These are phyloP conservation scores for Hiodon alosoides DNA, from an alignment of 2,113 vertebrate species.

Conservation along the genomic window DNA sequence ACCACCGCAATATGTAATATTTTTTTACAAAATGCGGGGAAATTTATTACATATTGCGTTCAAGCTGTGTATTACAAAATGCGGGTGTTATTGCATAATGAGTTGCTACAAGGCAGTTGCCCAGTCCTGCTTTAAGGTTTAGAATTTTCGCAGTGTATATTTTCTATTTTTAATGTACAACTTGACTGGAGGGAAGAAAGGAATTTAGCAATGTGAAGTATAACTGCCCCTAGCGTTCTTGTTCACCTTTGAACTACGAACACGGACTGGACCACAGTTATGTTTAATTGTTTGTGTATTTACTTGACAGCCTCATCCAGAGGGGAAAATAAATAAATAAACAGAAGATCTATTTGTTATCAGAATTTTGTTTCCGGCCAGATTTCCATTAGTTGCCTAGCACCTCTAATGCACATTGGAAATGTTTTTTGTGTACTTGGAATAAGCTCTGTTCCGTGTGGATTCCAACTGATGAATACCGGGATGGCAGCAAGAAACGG, in stretches of 20 bases:
- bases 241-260: no score
- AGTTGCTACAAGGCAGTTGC: slow-evolving; percentile 19
- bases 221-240: slow-evolving; percentile 33
- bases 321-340: not conserved
- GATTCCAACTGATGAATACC: not conserved
- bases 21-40: no score
- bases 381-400: slow-evolving; percentile 21
- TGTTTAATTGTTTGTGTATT: not conserved
- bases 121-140: slow-evolving; percentile 16
- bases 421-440: slow-evolving; percentile 11
- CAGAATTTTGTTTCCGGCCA: not conserved
- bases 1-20: no score
- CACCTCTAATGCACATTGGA: slow-evolving; percentile 17
- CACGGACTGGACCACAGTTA: no score
- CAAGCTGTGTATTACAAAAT: no score
- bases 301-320: not conserved
- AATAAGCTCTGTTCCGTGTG: not conserved
- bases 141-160: slow-evolving; percentile 33
- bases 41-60: no score
- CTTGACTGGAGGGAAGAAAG: slow-evolving; percentile 36
- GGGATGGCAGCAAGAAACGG: not conserved
- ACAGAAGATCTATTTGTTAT: not conserved
- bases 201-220: slow-evolving; percentile 41
- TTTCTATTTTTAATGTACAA: slow-evolving; percentile 53
- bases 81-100: slow-evolving; percentile 29